phyloP scores from a whole-genome alignment of 2,888 invertebrate species.

The Capitulum mitella region DNA sequence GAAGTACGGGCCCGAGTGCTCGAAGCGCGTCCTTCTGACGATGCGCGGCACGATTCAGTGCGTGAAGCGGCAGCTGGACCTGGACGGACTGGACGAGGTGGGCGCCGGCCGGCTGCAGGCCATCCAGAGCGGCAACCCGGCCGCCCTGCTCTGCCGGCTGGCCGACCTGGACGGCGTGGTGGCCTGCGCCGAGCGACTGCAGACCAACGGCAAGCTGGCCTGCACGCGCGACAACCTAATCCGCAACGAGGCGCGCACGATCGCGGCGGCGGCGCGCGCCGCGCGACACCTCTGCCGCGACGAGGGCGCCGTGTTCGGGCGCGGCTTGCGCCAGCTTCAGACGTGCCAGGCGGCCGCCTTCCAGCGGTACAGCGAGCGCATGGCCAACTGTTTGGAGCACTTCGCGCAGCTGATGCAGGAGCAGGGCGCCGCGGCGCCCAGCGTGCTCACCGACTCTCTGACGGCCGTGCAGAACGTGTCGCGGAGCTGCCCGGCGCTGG shows the following conservation, averaged over 20 bases:
- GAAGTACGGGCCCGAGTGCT: conserved; percentile 16
- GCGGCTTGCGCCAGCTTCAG: background rate
- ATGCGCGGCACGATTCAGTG: background rate
- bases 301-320: background rate
- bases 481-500: conserved; percentile 11
- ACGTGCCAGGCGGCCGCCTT: background rate
- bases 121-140: conserved; percentile 1
- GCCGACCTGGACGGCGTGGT: conserved; percentile 5
- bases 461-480: background rate
- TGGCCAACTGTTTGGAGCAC: background rate
- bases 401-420: background rate
- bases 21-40: background rate
- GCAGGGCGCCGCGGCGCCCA: background rate
- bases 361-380: conserved; percentile 3
- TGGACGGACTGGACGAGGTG: background rate
- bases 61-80: conserved; percentile 11
- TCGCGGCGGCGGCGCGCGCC: background rate
- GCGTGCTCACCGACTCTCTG: background rate
- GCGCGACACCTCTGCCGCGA: conserved; percentile 12
- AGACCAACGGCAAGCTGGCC: conserved; percentile 10
- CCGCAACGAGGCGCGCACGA: conserved; percentile 6
- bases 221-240: conserved; percentile 4
- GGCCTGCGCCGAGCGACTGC: background rate
- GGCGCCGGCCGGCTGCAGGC: background rate
- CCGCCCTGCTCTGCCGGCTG: background rate